A percentile compares a stretch with the other conserved stretches of the same genome.
These are phyloP conservation scores for Castor canadensis DNA, from an alignment of 2,113 vertebrate species.

Conservation along the genomic window DNA sequence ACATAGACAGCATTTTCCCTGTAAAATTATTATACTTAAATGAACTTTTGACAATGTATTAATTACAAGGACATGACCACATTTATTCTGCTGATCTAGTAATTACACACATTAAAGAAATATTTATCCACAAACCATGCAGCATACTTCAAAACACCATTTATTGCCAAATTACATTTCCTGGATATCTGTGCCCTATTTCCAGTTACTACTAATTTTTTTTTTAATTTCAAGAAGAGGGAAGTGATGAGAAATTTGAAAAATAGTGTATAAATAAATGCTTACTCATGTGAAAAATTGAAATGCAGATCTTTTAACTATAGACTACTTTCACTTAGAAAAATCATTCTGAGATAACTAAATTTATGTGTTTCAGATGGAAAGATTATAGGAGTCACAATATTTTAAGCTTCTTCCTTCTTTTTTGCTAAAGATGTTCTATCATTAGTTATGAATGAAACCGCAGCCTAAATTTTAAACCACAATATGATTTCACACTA, in stretches of 20 bases:
- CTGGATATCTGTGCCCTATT: constrained; percentile 78
- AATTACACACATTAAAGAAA: constrained; percentile 90
- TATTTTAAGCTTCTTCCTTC: neutral
- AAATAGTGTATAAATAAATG: constrained; percentile 64
- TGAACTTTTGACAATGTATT: constrained; percentile 91
- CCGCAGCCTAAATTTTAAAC: constrained; percentile 16
- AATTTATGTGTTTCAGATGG: neutral
- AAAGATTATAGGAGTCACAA: neutral
- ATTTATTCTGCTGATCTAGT: constrained; percentile 89
- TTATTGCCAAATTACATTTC: constrained; percentile 85
- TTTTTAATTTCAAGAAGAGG: constrained; percentile 76
- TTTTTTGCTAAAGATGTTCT: neutral
- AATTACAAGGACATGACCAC: constrained; percentile 91
- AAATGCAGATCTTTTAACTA: constrained; percentile 31
- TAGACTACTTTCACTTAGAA: constrained; percentile 14
- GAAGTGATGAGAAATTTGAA: constrained; percentile 42
- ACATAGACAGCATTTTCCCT: constrained; percentile 85
- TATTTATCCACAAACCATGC: constrained; percentile 89
- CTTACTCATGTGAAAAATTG: constrained; percentile 53
- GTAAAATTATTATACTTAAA: constrained; percentile 91
- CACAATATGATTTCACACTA: neutral
- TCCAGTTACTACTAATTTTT: constrained; percentile 79
- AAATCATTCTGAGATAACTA: constrained; percentile 25
- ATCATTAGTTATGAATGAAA: constrained; percentile 25
- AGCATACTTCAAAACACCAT: constrained; percentile 84